Evolutionary conservation across 2,797 vertebrate species (phyloP).

Genomic region (Basileuterus tristriatus): DNA sequence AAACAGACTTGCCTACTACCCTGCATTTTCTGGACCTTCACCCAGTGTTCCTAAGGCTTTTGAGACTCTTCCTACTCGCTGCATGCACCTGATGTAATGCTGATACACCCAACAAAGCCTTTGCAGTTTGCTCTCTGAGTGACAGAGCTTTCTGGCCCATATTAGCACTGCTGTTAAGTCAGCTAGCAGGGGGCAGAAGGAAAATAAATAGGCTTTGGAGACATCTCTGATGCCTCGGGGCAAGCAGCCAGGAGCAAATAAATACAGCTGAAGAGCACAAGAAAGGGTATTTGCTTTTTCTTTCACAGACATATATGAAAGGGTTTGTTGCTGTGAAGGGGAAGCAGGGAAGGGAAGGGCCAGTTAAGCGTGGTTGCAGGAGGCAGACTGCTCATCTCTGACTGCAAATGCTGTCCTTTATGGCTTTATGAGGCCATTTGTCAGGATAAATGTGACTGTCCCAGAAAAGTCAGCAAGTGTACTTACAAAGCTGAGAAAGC

Average conservation of each 20-base stretch:
- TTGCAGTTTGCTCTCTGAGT: not conserved
- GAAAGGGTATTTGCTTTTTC: slow-evolving; percentile 56
- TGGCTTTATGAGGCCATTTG: slow-evolving; percentile 37
- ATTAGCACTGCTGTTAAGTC: slow-evolving; percentile 39
- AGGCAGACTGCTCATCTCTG: not conserved
- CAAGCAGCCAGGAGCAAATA: slow-evolving; percentile 58
- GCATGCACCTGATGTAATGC: not conserved
- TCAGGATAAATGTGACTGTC: not conserved
- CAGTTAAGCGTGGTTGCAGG: not conserved
- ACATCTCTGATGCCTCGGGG: slow-evolving; percentile 37
- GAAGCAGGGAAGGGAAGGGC: not conserved
- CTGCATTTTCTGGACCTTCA: not conserved
- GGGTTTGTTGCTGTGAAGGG: not conserved
- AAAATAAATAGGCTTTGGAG: slow-evolving; percentile 65
- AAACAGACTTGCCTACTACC: not conserved
- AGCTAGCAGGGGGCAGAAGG: slow-evolving; percentile 46
- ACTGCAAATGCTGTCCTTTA: not conserved
- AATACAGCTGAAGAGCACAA: slow-evolving; percentile 59
- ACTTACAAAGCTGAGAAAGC: not conserved
- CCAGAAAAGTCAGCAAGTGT: slow-evolving; percentile 33
- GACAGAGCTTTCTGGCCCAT: slow-evolving; percentile 37
- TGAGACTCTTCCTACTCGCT: not conserved
- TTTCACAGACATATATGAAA: slow-evolving; percentile 47
- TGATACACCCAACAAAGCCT: slow-evolving; percentile 15
- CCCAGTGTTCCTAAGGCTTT: not conserved